phyloP scores from a whole-genome alignment of 1,140 invertebrate genomes.

The Lordiphosa mommai region DNA sequence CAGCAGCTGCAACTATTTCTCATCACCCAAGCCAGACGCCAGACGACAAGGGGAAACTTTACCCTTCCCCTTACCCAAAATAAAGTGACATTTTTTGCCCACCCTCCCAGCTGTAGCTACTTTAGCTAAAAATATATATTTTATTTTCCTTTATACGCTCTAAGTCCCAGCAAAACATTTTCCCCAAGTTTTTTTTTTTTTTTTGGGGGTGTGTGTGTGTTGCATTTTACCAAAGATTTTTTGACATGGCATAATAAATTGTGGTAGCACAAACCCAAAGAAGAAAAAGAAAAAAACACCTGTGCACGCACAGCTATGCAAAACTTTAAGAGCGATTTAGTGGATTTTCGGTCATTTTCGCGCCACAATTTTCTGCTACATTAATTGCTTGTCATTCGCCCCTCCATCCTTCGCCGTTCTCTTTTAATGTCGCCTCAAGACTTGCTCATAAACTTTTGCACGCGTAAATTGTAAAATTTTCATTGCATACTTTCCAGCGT shows the following conservation, averaged over 20 bases:
- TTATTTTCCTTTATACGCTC: constrained; percentile 9
- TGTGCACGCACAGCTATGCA: constrained; percentile 53
- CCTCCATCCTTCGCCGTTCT: neutral
- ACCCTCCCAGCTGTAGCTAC: constrained; percentile 31
- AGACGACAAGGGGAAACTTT: constrained; percentile 28
- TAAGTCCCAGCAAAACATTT: constrained; percentile 57
- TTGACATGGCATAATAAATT: constrained; percentile 67
- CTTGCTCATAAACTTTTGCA: constrained; percentile 63
- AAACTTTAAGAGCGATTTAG: constrained; percentile 51
- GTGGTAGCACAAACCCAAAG: constrained; percentile 13
- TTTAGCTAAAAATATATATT: constrained; percentile 57
- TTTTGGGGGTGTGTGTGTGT: constrained; percentile 27
- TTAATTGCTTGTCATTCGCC: constrained; percentile 62
- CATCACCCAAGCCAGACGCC: constrained; percentile 43
- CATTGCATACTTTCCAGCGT: constrained; percentile 65
- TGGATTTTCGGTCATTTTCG: constrained; percentile 20
- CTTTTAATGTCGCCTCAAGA: constrained; percentile 56
- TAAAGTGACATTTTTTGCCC: constrained; percentile 36
- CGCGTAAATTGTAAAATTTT: constrained; percentile 71
- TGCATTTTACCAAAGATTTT: constrained; percentile 64
- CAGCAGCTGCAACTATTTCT: constrained; percentile 67
- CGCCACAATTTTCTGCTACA: constrained; percentile 61
- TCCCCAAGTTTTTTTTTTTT: constrained; percentile 35
- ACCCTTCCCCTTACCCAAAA: constrained; percentile 9
- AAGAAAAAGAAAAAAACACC: constrained; percentile 23